Evolutionary conservation across 2,888 invertebrate species (phyloP), one percentile per base, ranked within the genome.

Genomic region (Ferrisia virgata): DNA sequence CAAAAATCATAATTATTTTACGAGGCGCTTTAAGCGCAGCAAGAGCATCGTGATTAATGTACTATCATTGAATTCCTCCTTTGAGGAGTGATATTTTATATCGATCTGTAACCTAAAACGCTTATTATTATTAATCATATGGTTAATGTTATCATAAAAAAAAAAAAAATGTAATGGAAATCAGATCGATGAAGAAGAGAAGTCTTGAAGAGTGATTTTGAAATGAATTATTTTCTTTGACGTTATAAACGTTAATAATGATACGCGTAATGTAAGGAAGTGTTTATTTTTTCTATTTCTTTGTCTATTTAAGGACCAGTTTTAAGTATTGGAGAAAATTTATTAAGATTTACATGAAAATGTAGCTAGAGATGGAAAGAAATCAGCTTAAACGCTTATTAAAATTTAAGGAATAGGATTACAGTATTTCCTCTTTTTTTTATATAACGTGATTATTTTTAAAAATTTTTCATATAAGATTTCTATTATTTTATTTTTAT

Each of bases 11-110:
- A n/a, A n/a, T 28, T 13, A 53, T 22, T n/a, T n/a, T 43, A 78
- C 15, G 40, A 79, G 25, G 39, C 78, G 39, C 78, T 39, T 43
- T 25, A 39, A 79, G 36, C 79, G 43, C 28, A 43, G 3, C 33
- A 40, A 43, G 80, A 53, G 43, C 36, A 80, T 47, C 28, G 80
- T 80, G 80, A 80, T 80, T 47, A 15, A 82, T 18, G 9, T 53
- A 58, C 36, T 33, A 64, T 69, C 36, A 18, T 69, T 69, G 22
- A 81, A 36, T 83, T 83, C 83, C 76, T 83, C 83, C 76, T 83
- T 83, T 83, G 76, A 83, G 83, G 76, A 83, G 83, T 83, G 83
- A 83, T 83, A 76, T 83, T 83, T 39, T 83, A 83, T 40, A 64
- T 76, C 36, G 72, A 36, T 76, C 39, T 18, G 36, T 80, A 81